Evolutionary conservation across 2,888 invertebrate genomes (phyloP), one percentile per base, ranked within the genome.

Genomic region (Ornithoptera priamus): DNA sequence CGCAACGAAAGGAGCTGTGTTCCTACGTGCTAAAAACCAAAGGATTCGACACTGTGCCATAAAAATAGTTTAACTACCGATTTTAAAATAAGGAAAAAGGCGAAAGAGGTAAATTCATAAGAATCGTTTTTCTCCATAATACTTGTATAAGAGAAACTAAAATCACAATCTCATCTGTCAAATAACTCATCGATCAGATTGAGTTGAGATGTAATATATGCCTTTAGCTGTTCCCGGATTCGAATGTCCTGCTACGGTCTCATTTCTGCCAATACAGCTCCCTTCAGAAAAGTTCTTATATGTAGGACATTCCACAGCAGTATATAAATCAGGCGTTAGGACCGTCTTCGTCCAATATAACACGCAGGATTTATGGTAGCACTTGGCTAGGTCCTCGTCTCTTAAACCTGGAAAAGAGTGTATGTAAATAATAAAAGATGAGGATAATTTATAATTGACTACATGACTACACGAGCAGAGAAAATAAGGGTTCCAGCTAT

Each of bases 311-410:
- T 67, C 61, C 53, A 70, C 62, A 17, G 72, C 75, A 20, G 65
- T 12, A 53, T 74, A 76, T 12, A 71, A 46, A 42, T 67, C 39
- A 3, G 72, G 63, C 10, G 64, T 56, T 5, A 69, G 69, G 5
- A 75, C 73, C 10, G 75, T 69, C 18, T 24, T 62, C 58, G 73
- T 71, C 73, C 73, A 75, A 69, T 72, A 75, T 12, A 39, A 60
- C 2, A 75, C 72, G 39, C 76, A 76, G n/a, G 72, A 63, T 64
- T 74, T 76, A 65, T 76, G 76, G 30, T 72, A 74, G 53, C 76
- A 76, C 62, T 73, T 74, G 1, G 73, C 74, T 12, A 70, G 69
- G 15, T 74, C 72, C 58, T 70, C 72, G 6, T 72, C 61, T n/a
- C 61, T 66, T 22, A 73, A 67, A 15, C 66, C 73, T 69, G 71